Percentiles rank a stretch among this genome's conserved stretches.
These are phyloP conservation scores for Lysandra coridon DNA, from an alignment of 2,888 invertebrate species.

Conservation along the genomic window DNA sequence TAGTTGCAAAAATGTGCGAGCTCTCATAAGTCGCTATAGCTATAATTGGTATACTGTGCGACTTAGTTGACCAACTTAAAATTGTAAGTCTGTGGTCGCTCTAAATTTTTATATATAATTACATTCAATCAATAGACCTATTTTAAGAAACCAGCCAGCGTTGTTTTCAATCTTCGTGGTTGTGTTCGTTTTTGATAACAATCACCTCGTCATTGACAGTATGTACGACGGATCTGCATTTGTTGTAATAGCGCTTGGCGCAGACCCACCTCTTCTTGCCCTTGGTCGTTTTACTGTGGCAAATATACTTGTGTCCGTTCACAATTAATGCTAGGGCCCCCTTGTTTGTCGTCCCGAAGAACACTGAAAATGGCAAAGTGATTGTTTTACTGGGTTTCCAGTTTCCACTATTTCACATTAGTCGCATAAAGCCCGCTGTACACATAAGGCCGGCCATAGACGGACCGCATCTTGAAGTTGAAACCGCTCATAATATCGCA, in stretches of 20 bases:
- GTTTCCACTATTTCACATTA: too few species aligned
- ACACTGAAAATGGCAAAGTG: not conserved
- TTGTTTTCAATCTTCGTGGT: not conserved
- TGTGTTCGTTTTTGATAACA: not conserved
- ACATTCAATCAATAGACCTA: not conserved
- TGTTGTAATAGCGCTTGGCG: not conserved
- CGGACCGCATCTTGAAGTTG: too few species aligned
- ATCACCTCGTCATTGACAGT: not conserved
- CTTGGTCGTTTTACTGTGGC: constrained; percentile 3
- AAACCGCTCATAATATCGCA: too few species aligned
- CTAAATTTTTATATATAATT: too few species aligned
- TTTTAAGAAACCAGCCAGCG: not conserved
- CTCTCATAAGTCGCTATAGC: too few species aligned
- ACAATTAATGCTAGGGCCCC: constrained; percentile 12
- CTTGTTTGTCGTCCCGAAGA: not conserved
- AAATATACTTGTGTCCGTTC: constrained; percentile 21
- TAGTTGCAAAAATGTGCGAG: too few species aligned
- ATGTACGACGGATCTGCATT: not conserved
- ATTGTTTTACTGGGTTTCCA: too few species aligned
- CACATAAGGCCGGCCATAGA: too few species aligned
- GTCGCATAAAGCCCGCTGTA: too few species aligned
- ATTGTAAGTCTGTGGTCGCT: too few species aligned
- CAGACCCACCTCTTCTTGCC: constrained; percentile 27
- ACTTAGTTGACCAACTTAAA: too few species aligned
- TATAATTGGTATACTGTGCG: too few species aligned